Evolutionary conservation across 2,113 vertebrate species (phyloP), one percentile per base, ranked within the genome.

Genomic region (Pseudopipra pipra): DNA sequence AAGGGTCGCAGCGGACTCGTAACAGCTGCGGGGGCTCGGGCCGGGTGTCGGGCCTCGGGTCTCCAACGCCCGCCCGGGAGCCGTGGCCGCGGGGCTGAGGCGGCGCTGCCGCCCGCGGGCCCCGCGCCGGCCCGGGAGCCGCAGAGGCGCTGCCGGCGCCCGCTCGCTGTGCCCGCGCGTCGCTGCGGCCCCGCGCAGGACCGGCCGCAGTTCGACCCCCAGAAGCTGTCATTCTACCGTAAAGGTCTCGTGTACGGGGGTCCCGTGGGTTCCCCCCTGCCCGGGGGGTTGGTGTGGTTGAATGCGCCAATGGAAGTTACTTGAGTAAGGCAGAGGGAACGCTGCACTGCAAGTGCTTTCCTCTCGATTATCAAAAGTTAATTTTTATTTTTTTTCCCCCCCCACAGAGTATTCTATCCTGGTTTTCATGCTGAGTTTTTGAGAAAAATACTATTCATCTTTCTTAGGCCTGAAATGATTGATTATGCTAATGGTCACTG

Each of bases 141-240:
- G 59, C 0, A 16, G 18, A 24, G 31, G 31, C n/a, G 51, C 59
- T 33, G 49, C 27, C 23, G 20, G 15, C 1, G 8, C 37, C 8
- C 8, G 35, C 72, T 31, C 72, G 44, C 62, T 11, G 5, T n/a
- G 67, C 46, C 8, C 46, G 31, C 30, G 16, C 23, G 2, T 13
- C 19, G 14, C 71, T 11, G 49, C 30, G 15, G 33, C 11, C 8
- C 8, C 39, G 15, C 9, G 37, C 46, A 6, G 43, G 16, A 23
- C 7, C 49, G 24, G n/a, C 23, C 49, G 3, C 19, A 23, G 14
- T 18, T 6, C 7, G 12, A 7, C 2, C 6, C 5, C 31, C 24
- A 1, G 25, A 1, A 21, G 3, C 27, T 8, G 51, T 2, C 9
- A 0, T 13, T 28, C 22, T 35, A 2, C 14, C 20, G 5, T 6